Evolutionary conservation across 2,797 vertebrate genomes (phyloP).

Genomic region (Pangasius macronema): DNA sequence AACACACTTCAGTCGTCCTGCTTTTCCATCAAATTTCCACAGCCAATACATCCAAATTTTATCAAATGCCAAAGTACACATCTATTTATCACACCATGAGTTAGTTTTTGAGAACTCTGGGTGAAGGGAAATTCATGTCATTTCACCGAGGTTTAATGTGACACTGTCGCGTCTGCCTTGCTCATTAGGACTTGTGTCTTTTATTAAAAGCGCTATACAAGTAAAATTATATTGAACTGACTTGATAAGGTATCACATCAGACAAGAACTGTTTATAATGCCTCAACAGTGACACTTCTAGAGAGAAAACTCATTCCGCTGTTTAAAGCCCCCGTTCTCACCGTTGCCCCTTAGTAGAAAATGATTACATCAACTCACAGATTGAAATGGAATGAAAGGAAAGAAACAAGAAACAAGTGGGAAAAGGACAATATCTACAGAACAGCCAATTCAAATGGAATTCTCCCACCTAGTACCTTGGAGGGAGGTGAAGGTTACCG

Average conservation of each 20-base stretch:
- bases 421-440: not conserved
- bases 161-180: not conserved
- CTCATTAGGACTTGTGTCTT: not conserved
- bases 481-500: conserved; percentile 4
- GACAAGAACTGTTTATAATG: not conserved
- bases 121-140: not conserved
- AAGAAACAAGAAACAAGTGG: not conserved
- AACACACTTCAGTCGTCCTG: conserved; percentile 31
- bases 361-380: not conserved
- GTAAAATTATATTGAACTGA: not conserved
- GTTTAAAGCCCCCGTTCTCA: not conserved
- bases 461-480: not conserved
- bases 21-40: conserved; percentile 46
- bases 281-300: not conserved
- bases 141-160: not conserved
- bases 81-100: conserved; percentile 61
- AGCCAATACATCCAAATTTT: conserved; percentile 55
- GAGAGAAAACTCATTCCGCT: not conserved
- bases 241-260: not conserved
- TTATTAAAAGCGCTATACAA: not conserved
- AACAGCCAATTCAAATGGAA: conserved; percentile 12
- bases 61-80: conserved; percentile 56
- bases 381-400: conserved; percentile 1
- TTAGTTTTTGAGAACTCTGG: not conserved
- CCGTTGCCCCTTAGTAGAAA: conserved; percentile 10